These are phyloP conservation scores for Agrotis exclamationis DNA, from an alignment of 2,888 invertebrate species.

Conservation along the genomic window DNA sequence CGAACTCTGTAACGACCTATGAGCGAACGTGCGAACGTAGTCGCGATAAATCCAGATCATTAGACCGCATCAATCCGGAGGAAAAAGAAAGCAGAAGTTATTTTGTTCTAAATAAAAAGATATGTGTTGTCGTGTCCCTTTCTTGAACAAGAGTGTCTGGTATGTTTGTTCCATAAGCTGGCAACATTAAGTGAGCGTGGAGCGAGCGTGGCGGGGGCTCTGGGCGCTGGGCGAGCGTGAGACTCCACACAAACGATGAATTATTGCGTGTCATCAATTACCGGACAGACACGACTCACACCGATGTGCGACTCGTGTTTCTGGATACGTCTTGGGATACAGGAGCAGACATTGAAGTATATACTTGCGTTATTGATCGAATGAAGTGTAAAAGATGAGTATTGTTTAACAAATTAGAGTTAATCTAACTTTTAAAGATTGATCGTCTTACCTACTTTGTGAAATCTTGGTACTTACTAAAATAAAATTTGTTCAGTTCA, in stretches of 20 bases:
- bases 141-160: conserved; percentile 54
- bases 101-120: conserved; percentile 66
- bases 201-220: conserved; percentile 55
- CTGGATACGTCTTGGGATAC: conserved; percentile 54
- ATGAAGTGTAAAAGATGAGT: background rate
- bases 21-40: conserved; percentile 51
- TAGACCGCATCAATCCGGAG: conserved; percentile 63
- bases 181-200: conserved; percentile 65
- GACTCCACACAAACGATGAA: conserved; percentile 89
- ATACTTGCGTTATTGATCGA: background rate
- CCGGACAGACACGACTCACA: conserved; percentile 80
- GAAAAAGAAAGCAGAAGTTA: conserved; percentile 58
- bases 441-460: background rate
- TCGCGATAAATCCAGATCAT: conserved; percentile 64
- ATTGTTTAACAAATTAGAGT: too few species aligned
- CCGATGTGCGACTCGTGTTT: conserved; percentile 53
- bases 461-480: background rate
- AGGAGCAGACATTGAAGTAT: conserved; percentile 5
- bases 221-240: conserved; percentile 74
- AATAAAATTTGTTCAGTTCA: background rate
- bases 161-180: conserved; percentile 61
- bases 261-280: conserved; percentile 89
- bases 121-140: conserved; percentile 62
- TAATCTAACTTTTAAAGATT: too few species aligned
- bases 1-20: conserved; percentile 50